phyloP scores from a whole-genome alignment of 1,140 invertebrate species.

The Drosophila aff. region DNA sequence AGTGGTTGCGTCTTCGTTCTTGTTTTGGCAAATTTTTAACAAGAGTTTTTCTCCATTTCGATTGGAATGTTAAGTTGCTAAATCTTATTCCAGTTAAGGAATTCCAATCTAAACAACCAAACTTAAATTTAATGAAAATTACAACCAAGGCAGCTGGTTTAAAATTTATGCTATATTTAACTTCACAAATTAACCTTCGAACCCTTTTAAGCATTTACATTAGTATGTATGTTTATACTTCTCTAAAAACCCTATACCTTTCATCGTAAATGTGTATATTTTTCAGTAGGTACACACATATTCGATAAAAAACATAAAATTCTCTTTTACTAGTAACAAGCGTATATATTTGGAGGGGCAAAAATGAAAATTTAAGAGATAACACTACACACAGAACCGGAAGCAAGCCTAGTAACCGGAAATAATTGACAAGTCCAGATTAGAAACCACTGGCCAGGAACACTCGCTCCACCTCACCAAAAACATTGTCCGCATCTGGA shows the following conservation, averaged over 20 bases:
- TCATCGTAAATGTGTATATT: constrained; percentile 3
- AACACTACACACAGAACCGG: constrained; percentile 32
- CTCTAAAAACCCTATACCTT: neutral
- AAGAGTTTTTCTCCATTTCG: no score
- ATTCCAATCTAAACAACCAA: neutral
- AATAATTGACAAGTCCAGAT: constrained; percentile 16
- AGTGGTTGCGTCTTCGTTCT: neutral
- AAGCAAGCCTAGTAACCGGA: constrained; percentile 12
- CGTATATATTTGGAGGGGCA: constrained; percentile 57
- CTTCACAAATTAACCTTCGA: neutral
- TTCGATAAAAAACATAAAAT: constrained; percentile 3
- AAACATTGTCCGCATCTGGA: constrained; percentile 89
- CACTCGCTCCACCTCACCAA: constrained; percentile 84
- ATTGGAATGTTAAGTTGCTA: no score
- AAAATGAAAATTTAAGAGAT: constrained; percentile 18
- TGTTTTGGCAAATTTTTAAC: no score
- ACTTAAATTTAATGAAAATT: neutral
- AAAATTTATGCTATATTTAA: neutral
- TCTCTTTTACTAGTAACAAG: constrained; percentile 50
- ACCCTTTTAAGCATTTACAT: neutral
- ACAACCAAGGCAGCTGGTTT: neutral
- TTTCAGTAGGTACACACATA: neutral
- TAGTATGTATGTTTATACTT: neutral
- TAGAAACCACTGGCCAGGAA: constrained; percentile 69
- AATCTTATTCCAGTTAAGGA: neutral